phyloP scores from a whole-genome alignment of 2,888 invertebrate genomes.

The Coenonympha glycerion region DNA sequence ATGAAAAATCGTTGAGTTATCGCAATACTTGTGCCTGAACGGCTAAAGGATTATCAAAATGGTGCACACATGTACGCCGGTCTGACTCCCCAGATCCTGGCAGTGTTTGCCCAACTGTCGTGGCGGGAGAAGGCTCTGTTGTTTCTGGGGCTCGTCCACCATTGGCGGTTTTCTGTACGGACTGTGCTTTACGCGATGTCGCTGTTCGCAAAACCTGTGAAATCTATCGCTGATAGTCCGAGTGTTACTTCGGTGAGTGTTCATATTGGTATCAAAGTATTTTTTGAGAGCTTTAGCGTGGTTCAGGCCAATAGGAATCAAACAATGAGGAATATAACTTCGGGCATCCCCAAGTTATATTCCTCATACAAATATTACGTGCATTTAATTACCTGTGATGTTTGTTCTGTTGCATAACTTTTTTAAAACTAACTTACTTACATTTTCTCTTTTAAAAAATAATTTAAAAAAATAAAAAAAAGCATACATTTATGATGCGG shows the following conservation, averaged over 20 bases:
- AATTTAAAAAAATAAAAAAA: no score
- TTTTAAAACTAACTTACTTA: no score
- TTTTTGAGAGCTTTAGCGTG: neutral
- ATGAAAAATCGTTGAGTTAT: no score
- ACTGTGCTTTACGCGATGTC: slow-evolving; percentile 37
- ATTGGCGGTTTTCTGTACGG: slow-evolving; percentile 43
- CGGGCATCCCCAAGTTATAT: no score
- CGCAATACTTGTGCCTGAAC: neutral
- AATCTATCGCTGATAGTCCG: slow-evolving; percentile 16
- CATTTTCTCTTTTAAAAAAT: no score
- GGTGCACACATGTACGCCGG: slow-evolving; percentile 25
- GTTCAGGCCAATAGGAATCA: no score
- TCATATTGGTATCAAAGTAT: neutral
- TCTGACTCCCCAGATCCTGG: slow-evolving; percentile 42
- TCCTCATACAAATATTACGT: no score
- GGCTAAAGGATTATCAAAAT: slow-evolving; percentile 13
- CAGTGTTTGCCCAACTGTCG: slow-evolving; percentile 34
- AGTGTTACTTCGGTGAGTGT: slow-evolving; percentile 24
- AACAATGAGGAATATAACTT: no score
- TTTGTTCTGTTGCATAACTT: no score
- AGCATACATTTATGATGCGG: no score
- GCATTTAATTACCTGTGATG: no score
- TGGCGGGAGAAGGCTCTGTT: slow-evolving; percentile 44
- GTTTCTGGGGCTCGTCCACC: slow-evolving; percentile 38
- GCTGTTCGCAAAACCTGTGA: slow-evolving; percentile 31